Percentiles rank a stretch among this genome's conserved stretches.
Conservation (phyloP, 2,888 invertebrate species). For the Agriotes lineatus region DNA sequence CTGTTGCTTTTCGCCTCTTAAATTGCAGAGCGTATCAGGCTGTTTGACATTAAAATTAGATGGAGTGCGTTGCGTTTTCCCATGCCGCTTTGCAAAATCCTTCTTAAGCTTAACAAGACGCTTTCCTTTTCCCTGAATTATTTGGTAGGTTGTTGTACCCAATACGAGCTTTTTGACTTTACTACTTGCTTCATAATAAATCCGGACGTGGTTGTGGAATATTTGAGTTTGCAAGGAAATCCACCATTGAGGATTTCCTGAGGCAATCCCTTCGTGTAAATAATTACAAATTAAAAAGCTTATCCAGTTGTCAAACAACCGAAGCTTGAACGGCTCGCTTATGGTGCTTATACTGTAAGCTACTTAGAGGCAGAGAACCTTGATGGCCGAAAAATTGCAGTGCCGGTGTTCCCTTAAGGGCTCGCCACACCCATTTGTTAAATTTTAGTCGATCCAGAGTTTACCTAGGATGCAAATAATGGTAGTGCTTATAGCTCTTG, state of each 20-base stretch:
- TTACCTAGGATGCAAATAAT: conserved; percentile 18
- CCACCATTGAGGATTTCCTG: background rate
- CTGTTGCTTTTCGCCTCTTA: conserved; percentile 2
- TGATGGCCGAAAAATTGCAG: background rate
- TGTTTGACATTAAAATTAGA: conserved; percentile 7
- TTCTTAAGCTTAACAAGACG: conserved; percentile 20
- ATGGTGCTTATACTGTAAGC: no score
- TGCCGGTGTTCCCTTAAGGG: background rate
- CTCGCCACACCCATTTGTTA: conserved; percentile 12
- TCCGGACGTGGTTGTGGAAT: conserved; percentile 8
- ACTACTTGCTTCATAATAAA: conserved; percentile 5
- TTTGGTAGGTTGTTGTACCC: conserved; percentile 11
- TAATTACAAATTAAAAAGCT: background rate
- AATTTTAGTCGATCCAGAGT: background rate
- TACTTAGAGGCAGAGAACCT: no score
- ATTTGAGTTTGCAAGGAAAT: background rate
- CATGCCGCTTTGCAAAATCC: conserved; percentile 15
- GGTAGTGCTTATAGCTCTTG: conserved; percentile 14
- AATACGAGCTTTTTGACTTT: conserved; percentile 3
- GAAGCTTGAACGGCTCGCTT: no score
- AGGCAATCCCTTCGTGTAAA: conserved; percentile 1
- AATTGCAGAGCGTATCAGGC: background rate
- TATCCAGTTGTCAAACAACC: no score
- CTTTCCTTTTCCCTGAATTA: conserved; percentile 17
- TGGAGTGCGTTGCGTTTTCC: conserved; percentile 20